phyloP scores from a whole-genome alignment of 2,888 invertebrate genomes.

The Branchipolynoe longqiensis region DNA sequence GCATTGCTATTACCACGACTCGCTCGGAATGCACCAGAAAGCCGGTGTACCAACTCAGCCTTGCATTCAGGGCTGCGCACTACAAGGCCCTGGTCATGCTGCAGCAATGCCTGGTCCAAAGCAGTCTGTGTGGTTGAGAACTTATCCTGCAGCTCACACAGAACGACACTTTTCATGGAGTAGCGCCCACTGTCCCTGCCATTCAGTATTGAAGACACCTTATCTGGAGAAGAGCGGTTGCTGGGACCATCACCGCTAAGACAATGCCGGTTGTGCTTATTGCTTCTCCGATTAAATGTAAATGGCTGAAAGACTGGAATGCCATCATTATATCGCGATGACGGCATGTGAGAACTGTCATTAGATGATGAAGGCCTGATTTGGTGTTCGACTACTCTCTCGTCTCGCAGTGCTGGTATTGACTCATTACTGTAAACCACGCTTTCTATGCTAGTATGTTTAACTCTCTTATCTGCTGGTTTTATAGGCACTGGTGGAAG shows the following conservation, averaged over 20 bases:
- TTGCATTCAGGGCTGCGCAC: neutral
- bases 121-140: no score
- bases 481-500: no score
- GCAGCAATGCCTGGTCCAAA: no score
- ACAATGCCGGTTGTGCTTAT: constrained; percentile 19
- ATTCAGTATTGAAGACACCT: neutral
- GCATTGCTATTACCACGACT: neutral
- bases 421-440: no score
- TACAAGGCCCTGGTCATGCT: no score
- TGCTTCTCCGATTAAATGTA: constrained; percentile 39
- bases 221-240: neutral
- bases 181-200: constrained; percentile 45
- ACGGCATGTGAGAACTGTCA: no score
- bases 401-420: no score
- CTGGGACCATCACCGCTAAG: neutral
- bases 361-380: no score
- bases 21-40: neutral
- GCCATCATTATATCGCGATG: no score
- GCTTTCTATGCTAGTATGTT: no score
- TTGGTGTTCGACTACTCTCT: no score
- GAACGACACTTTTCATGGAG: constrained; percentile 37
- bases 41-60: neutral
- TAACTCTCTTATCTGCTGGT: no score
- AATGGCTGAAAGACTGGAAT: neutral
- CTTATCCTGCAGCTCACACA: constrained; percentile 30